phyloP scores from a whole-genome alignment of 2,113 vertebrate species.

The Motacilla tschutschensis region DNA sequence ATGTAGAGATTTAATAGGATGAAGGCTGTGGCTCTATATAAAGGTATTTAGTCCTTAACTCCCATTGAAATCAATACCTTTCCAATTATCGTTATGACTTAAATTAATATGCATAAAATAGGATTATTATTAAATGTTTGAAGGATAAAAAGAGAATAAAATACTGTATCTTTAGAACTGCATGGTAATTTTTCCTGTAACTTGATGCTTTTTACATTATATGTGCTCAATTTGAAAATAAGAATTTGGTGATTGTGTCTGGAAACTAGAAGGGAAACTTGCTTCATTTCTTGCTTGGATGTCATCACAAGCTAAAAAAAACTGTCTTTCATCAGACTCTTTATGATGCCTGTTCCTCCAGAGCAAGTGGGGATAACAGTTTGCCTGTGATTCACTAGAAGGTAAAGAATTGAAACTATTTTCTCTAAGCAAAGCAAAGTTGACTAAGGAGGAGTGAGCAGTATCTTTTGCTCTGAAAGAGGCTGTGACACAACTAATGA shows the following conservation, averaged over 20 bases:
- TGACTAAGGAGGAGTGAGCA: neutral
- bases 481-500: neutral
- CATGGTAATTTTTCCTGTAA: neutral
- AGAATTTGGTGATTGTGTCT: neutral
- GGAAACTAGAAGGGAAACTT: neutral
- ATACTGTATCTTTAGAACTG: neutral
- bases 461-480: neutral
- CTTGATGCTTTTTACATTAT: neutral
- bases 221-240: neutral
- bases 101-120: constrained; percentile 6
- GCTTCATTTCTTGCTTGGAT: neutral
- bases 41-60: constrained; percentile 19
- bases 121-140: constrained; percentile 7
- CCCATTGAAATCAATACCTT: constrained; percentile 37
- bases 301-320: neutral
- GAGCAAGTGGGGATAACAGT: neutral
- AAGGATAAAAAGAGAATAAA: neutral
- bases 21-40: neutral
- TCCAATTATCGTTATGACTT: neutral
- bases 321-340: neutral
- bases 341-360: neutral
- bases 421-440: neutral
- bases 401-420: neutral
- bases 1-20: constrained; percentile 21
- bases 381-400: neutral